Evolutionary conservation across 2,888 invertebrate species (phyloP).

Genomic region (Drosophila pseudotalamancana): DNA sequence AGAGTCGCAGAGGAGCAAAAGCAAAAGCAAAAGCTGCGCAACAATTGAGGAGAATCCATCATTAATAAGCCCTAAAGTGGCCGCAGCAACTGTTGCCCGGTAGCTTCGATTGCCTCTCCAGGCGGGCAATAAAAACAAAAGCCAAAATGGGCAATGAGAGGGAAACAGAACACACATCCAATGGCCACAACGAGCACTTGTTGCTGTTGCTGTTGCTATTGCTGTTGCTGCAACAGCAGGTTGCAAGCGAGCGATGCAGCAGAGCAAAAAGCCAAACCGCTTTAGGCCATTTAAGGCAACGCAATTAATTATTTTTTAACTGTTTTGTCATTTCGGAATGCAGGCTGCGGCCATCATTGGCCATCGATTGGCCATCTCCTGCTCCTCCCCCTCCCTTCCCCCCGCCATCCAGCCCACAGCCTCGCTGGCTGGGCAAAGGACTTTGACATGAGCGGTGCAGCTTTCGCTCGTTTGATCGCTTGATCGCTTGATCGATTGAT

Average conservation of each 20-base stretch:
- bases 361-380: constrained; percentile 64
- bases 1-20: constrained; percentile 44
- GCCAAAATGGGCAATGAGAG: constrained; percentile 79
- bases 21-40: constrained; percentile 38
- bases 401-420: no score
- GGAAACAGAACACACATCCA: constrained; percentile 68
- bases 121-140: constrained; percentile 77
- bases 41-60: constrained; percentile 81
- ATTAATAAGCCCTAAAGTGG: constrained; percentile 83
- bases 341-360: constrained; percentile 73
- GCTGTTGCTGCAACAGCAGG: constrained; percentile 48
- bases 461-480: constrained; percentile 81
- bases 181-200: constrained; percentile 65
- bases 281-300: constrained; percentile 84
- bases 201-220: constrained; percentile 41
- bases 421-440: constrained; percentile 56
- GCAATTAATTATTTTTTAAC: constrained; percentile 85
- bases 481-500: constrained; percentile 83
- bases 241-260: constrained; percentile 66
- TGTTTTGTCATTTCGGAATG: constrained; percentile 84
- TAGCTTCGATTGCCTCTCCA: constrained; percentile 46
- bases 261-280: constrained; percentile 70
- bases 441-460: constrained; percentile 78
- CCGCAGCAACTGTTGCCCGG: constrained; percentile 51
- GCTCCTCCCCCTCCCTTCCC: constrained; percentile 9